Base-by-base conservation (phyloP, 2,888 invertebrate species). In the Drosophila setosimentum region DNA sequence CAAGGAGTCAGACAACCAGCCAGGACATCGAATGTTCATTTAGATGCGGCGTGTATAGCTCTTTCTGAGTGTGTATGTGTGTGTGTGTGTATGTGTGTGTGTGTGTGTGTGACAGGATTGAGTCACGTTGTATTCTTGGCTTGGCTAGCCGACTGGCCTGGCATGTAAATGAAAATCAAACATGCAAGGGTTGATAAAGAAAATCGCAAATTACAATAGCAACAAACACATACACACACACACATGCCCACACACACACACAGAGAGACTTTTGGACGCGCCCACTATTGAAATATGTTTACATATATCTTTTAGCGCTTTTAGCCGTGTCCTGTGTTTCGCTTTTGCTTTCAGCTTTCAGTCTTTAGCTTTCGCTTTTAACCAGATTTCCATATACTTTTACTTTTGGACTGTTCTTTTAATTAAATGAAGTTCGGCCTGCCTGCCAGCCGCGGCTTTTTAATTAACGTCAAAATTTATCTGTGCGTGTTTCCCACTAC, bases 101-200 rank as follows among this genome's bases (percentile, higher is more conserved):
- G 35, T 75, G 49, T 71, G 67, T 77, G 53, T 64, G 66, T 54
- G 58, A 6, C 55, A 58, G 72, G 76, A 86, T 88, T 84, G 82
- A 87, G 90, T 87, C 89, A 86, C 85, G 85, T 87, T 89, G 85
- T 89, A 86, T 86, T 89, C 90, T 79, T 89, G 91, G 84, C 86
- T 73, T 66, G 76, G 76, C 63, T 75, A 64, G 68, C 68, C 64
- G 49, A 64, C 62, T 65, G 66, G 66, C 64, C 80, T 82, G 83
- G 83, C 91, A 90, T 92, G 89, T 91, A 92, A 93, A 93, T 93
- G 91, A 91, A 92, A 93, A 92, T 92, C 91, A 92, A 91, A 93
- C 93, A 93, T 92, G 93, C 92, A 92, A 93, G 91, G 90, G 88
- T 89, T 89, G 89, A 90, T 92, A 90, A 82, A 83, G 85, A 84